Base-by-base conservation (phyloP, 2,797 vertebrate genomes). In the Euthynnus affinis region DNA sequence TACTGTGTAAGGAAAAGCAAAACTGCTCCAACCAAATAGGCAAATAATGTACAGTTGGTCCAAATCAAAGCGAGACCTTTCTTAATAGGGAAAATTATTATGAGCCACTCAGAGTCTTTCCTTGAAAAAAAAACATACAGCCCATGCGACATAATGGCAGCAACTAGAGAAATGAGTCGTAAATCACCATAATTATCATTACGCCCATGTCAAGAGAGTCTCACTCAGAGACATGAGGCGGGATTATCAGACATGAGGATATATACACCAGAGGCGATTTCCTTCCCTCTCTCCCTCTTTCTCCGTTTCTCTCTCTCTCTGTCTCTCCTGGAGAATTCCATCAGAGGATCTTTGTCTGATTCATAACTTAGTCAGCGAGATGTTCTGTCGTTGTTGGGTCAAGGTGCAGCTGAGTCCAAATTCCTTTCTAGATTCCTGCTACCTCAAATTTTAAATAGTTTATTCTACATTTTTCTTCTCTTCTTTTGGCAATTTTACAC, bases 171-270 rank as follows among this genome's bases (percentile, higher is more conserved):
- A 88, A 92, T 78, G 10, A 88, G 86, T 91, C 51, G 69, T 90
- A 91, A 92, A 92, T 93, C 87, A 90, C 42, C 74, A 52, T 90
- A 86, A 93, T 93, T 91, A 93, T 61, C 53, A 88, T 80, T 84
- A 90, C 77, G 58, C 81, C 80, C 90, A 88, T 85, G 81, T 91
- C 78, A 74, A 61, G 84, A 85, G 53, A 88, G 74, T 59, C 83
- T 87, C 69, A 27, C 78, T 88, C 80, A 90, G 82, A 82, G 69
- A 76, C 81, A 89, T 46, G 68, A 81, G 68, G 62, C 25, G n/a
- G 76, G 71, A 87, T 83, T 76, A 88, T 77, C 76, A 90, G 78
- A 90, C 82, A 80, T 69, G 67, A 79, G 72, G 81, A 88, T 71
- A 83, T 89, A 84, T 78, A 72, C 74, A 92, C 92, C 80, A 77